A percentile compares a stretch with the other conserved stretches of the same genome.
phyloP scores from a whole-genome alignment of 2,888 invertebrate species.

The Craniophora ligustri region DNA sequence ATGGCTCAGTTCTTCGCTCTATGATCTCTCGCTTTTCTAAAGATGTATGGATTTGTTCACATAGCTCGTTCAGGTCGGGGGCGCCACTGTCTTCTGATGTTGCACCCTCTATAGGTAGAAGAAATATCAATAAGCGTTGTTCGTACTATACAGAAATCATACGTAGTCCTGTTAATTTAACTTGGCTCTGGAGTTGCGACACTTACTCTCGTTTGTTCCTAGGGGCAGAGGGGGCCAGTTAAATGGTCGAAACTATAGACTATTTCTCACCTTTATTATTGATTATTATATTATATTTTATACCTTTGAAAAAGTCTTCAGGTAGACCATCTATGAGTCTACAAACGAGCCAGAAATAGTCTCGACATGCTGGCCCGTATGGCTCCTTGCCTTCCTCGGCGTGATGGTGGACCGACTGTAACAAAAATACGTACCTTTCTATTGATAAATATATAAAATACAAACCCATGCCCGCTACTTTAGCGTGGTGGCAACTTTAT shows the following conservation, averaged over 20 bases:
- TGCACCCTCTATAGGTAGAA: conserved; percentile 73
- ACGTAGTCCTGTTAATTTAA: too few relatives aligned
- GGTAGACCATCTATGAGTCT: conserved; percentile 95
- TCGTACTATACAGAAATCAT: too few relatives aligned
- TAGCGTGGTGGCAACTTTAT: too few relatives aligned
- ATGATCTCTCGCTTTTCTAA: conserved; percentile 93
- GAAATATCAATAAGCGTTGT: background rate
- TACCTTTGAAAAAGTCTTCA: conserved; percentile 93
- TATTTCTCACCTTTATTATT: too few relatives aligned
- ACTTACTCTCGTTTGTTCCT: too few relatives aligned
- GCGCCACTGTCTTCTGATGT: conserved; percentile 84
- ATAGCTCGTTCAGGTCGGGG: conserved; percentile 91
- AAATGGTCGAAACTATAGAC: too few relatives aligned
- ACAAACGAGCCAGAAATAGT: conserved; percentile 98
- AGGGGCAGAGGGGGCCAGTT: too few relatives aligned
- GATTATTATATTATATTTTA: background rate
- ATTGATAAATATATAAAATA: too few relatives aligned
- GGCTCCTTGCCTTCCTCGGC: conserved; percentile 96
- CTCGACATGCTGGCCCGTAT: conserved; percentile 97
- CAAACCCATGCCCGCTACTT: too few relatives aligned
- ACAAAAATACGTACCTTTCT: conserved; percentile 24
- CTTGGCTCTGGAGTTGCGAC: too few relatives aligned
- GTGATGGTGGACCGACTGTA: conserved; percentile 88
- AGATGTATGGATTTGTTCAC: conserved; percentile 92
- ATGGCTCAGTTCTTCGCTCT: conserved; percentile 93